These are phyloP conservation scores for Denticeps clupeoides DNA, from an alignment of 2,797 vertebrate genomes.

Conservation along the genomic window DNA sequence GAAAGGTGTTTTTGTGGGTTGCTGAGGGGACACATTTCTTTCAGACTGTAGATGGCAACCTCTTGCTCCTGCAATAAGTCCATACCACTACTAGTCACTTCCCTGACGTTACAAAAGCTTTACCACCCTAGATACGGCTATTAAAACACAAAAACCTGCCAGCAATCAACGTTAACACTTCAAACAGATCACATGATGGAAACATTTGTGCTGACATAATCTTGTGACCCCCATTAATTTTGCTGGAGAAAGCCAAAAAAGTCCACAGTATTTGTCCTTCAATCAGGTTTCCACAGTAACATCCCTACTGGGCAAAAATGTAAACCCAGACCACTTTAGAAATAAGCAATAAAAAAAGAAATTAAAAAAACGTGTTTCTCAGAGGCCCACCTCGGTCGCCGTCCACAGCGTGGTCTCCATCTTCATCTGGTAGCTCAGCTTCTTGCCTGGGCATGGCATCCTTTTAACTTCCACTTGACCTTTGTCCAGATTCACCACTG, in stretches of 20 bases:
- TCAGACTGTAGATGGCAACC: slow-evolving; percentile 82
- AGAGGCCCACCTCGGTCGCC: slow-evolving; percentile 73
- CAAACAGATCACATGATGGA: too few relatives aligned
- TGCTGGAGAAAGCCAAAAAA: background rate
- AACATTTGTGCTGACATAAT: too few relatives aligned
- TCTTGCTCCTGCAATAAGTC: slow-evolving; percentile 75
- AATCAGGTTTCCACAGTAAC: slow-evolving; percentile 11
- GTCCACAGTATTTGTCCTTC: background rate
- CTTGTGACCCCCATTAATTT: too few relatives aligned
- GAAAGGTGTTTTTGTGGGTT: slow-evolving; percentile 73
- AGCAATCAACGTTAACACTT: slow-evolving; percentile 13
- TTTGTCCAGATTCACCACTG: slow-evolving; percentile 82
- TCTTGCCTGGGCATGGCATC: slow-evolving; percentile 76
- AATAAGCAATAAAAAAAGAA: background rate
- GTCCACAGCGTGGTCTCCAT: slow-evolving; percentile 80
- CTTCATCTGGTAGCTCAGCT: slow-evolving; percentile 81
- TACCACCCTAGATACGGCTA: slow-evolving; percentile 11
- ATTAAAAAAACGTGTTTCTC: background rate
- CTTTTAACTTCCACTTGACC: slow-evolving; percentile 79
- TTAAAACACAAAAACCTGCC: background rate
- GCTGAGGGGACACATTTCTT: slow-evolving; percentile 92
- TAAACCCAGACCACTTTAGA: background rate
- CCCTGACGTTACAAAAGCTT: too few relatives aligned
- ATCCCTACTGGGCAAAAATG: slow-evolving; percentile 1
- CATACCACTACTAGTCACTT: slow-evolving; percentile 3